phyloP scores from a whole-genome alignment of 1,140 invertebrate genomes.

The Pentalonia nigronervosa region DNA sequence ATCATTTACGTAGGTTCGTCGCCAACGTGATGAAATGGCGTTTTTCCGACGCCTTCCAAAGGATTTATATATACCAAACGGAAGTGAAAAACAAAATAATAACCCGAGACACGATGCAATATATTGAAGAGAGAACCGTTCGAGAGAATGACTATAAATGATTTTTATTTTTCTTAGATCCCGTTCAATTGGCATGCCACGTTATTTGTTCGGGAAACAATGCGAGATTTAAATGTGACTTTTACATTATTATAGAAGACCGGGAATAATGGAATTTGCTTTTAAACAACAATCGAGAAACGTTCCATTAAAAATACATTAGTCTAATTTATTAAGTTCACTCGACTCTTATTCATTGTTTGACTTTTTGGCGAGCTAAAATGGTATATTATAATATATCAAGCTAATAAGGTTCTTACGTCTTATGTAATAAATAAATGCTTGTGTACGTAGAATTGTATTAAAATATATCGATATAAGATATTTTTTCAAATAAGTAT shows the following conservation, averaged over 20 bases:
- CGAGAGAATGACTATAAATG: neutral
- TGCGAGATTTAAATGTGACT: slow-evolving; percentile 42
- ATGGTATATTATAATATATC: neutral
- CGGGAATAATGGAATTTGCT: neutral
- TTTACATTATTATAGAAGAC: slow-evolving; percentile 23
- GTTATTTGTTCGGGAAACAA: slow-evolving; percentile 19
- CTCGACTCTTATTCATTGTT: slow-evolving; percentile 15
- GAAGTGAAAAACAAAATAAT: neutral
- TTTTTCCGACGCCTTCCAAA: neutral
- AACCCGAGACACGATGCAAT: neutral
- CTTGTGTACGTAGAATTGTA: neutral
- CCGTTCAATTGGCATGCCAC: neutral
- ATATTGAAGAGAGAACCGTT: neutral
- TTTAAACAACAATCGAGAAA: slow-evolving; percentile 28
- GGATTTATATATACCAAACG: neutral
- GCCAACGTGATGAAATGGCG: neutral
- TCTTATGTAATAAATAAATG: neutral
- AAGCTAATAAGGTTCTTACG: neutral
- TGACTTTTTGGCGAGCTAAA: neutral
- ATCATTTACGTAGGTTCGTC: slow-evolving; percentile 2
- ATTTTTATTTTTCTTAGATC: neutral
- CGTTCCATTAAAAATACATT: slow-evolving; percentile 53
- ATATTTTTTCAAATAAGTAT: neutral
- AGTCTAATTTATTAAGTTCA: slow-evolving; percentile 42
- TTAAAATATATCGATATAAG: neutral